Base-by-base conservation (phyloP, 1,140 invertebrate genomes). In the Choristoneura fumiferana region DNA sequence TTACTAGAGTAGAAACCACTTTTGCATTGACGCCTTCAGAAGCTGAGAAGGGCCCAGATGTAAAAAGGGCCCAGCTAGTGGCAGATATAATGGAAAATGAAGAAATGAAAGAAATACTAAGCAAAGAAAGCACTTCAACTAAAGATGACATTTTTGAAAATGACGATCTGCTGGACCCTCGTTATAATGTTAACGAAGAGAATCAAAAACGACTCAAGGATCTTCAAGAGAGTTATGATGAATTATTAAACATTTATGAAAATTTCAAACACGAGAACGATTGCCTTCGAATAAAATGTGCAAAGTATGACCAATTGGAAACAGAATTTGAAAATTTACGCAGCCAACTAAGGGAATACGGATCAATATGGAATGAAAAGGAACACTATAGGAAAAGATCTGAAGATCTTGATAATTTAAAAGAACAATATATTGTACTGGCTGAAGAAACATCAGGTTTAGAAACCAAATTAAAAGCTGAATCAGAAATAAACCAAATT, bases 51-150 rank as follows among this genome's bases (percentile, higher is more conserved):
- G 67, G 43, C 38, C 36, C 77, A 33, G 84, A 88, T 58, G 74
- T 60, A 52, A 87, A 85, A 73, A 71, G 86, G 70, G 78, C 81
- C 0, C 76, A 80, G 13, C 67, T 89, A 12, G 76, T 84, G n/a
- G 84, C 84, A 13, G 86, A 89, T 56, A 87, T 89, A 22, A 87
- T 84, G 69, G 67, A 83, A 34, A 81, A 80, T 57, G 66, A 82
- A 17, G 86, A 89, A 73, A 84, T 89, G 71, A 84, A 82, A 75
- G 80, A 86, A 73, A 81, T 87, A 15, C 59, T 89, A 0, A 73
- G 63, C 35, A 79, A 78, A 71, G 76, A 81, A 4, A 77, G 63
- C 54, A 43, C 57, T 22, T 35, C 54, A 15, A 36, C 40, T 36
- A 67, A 71, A 61, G 5, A 63, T 49, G 71, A 72, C 8, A 62